Evolutionary conservation across 2,797 vertebrate species (phyloP), one percentile per base, ranked within the genome.

Genomic region (Vespertilio murinus): DNA sequence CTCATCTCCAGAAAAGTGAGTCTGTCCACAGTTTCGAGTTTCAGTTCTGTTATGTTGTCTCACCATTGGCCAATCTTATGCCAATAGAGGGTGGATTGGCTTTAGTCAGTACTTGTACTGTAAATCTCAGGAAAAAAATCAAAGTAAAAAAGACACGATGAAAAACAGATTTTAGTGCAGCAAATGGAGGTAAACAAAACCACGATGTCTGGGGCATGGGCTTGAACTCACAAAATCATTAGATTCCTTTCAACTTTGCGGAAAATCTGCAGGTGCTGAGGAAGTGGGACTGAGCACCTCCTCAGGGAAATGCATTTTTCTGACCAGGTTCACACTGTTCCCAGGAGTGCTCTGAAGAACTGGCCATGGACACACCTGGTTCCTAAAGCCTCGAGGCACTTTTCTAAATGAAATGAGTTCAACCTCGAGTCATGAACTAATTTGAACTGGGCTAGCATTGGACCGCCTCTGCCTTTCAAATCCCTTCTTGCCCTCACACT

Each of bases 1-100:
- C 23, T 97, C 95, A 96, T 71, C 64, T 91, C 70, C 84, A 88
- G 95, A 94, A 95, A 97, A 95, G 96, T 91, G 94, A 92, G 87
- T 95, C 89, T 95, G 89, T 95, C 88, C 85, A 79, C 88, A 89
- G 83, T 91, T 75, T 86, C 9, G 1, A 92, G 94, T 96, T 96
- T 97, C 93, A 93, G 80, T 96, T 96, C 91, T 95, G 67, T 85
- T 91, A 78, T 95, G 52, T 75, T 52, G 20, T 75, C 70, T 90
- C 45, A 94, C 56, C 54, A 54, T 78, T 96, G 95, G 69, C 69
- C 82, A 94, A 74, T 52, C 77, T 93, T 86, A 74, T 91, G 70
- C 25, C 20, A 0, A 47, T 22, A 40, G 65, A 87, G 35, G 40
- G 45, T 59, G 45, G 35, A 85, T 82, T 40, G 40, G n/a, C 77